Percentiles rank a stretch among this genome's conserved stretches.
These are phyloP conservation scores for Thamnophis elegans DNA, from an alignment of 2,797 vertebrate genomes.

Conservation along the genomic window DNA sequence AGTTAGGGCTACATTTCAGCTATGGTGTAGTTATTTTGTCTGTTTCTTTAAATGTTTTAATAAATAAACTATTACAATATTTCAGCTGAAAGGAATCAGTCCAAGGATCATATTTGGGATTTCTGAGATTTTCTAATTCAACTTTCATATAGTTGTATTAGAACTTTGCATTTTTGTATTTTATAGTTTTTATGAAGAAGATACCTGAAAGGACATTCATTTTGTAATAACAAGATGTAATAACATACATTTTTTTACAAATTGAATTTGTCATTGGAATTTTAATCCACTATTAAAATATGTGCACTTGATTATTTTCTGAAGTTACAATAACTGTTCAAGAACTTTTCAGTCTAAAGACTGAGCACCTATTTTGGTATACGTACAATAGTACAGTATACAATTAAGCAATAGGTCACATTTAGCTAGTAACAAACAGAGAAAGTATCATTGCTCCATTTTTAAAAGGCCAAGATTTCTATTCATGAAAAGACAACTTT, in stretches of 20 bases:
- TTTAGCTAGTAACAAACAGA: slow-evolving; percentile 31
- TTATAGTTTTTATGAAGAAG: slow-evolving; percentile 48
- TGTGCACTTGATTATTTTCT: background rate
- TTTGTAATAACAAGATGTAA: slow-evolving; percentile 51
- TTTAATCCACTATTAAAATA: background rate
- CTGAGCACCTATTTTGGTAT: slow-evolving; percentile 33
- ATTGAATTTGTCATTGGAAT: background rate
- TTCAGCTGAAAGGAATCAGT: background rate
- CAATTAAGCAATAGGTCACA: slow-evolving; percentile 32
- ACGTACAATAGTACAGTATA: background rate
- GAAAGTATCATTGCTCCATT: background rate
- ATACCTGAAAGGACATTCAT: slow-evolving; percentile 52
- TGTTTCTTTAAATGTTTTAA: background rate
- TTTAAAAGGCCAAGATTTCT: background rate
- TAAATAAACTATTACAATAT: background rate
- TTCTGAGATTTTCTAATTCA: slow-evolving; percentile 24
- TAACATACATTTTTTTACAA: slow-evolving; percentile 43
- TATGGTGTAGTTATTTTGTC: background rate
- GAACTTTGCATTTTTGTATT: background rate
- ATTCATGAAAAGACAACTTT: background rate
- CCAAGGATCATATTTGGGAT: background rate
- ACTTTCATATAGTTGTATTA: background rate
- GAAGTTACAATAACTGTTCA: background rate
- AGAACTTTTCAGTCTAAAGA: slow-evolving; percentile 41
- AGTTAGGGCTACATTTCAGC: background rate